Evolutionary conservation across 2,888 invertebrate species (phyloP), one percentile per base, ranked within the genome.

Genomic region (Hetaerina titia): DNA sequence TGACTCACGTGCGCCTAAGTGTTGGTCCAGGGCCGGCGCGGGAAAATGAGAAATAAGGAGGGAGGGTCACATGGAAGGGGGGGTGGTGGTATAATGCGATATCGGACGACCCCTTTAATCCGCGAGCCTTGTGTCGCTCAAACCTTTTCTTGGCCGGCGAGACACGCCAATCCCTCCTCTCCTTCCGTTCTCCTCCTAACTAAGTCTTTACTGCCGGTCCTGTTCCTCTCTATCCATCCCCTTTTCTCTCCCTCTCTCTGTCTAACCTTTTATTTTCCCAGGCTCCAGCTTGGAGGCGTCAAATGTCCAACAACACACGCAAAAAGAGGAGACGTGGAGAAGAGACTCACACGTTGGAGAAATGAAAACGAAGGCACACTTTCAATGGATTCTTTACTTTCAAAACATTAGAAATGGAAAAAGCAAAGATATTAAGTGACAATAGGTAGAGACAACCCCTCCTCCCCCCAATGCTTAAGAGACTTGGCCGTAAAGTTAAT

Each of bases 301-400:
- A 31, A 81, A 81, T 31, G 31, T 31, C 81, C 81, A 31, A 81
- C 2, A 81, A 81, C 25, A 81, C 11, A 60, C 81, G 31, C 7
- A 81, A 81, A 81, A 81, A 25, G 31, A 81, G 5, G 81, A 31
- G 81, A 81, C 31, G 81, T 11, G 31, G 31, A 81, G 5, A 15
- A 31, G 81, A 31, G 31, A 81, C 31, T 81, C 81, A 31, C 25
- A 31, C 19, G 81, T 22, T 31, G 25, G 25, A 13, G 31, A 31
- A 81, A 81, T 5, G 81, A 81, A 81, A 81, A 81, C 81, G 25
- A 31, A 31, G 81, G 81, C 81, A 31, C 81, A 31, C 81, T 31
- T 31, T 81, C 81, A 81, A 81, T 81, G 81, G 81, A 81, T 81
- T 81, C 81, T 81, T 81, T 81, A 81, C 81, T 81, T 81, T 81